Evolutionary conservation across 2,797 vertebrate genomes (phyloP).

Genomic region (Peromyscus eremicus): DNA sequence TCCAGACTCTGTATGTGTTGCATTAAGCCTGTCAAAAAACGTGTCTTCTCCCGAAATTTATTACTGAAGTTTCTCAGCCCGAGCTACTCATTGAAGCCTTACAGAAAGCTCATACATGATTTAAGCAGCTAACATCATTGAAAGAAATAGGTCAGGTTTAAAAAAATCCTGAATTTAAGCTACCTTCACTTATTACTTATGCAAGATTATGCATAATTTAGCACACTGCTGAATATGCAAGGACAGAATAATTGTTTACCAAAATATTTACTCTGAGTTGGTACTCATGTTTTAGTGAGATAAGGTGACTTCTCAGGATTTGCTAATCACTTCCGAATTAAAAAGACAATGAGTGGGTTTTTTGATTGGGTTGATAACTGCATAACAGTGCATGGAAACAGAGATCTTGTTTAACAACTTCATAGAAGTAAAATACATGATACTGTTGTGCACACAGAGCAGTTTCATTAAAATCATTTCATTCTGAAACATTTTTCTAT

Average conservation of each 20-base stretch:
- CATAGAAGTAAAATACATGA: slow-evolving; percentile 85
- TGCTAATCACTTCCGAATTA: slow-evolving; percentile 92
- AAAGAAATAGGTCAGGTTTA: slow-evolving; percentile 94
- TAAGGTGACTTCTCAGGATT: slow-evolving; percentile 91
- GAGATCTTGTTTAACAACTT: slow-evolving; percentile 93
- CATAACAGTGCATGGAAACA: slow-evolving; percentile 92
- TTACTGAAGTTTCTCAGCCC: slow-evolving; percentile 92
- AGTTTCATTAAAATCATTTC: slow-evolving; percentile 75
- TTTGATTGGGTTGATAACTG: slow-evolving; percentile 94
- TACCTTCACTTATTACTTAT: slow-evolving; percentile 94
- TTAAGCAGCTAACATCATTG: slow-evolving; percentile 93
- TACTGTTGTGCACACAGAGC: slow-evolving; percentile 57
- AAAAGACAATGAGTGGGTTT: slow-evolving; percentile 89
- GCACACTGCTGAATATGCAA: slow-evolving; percentile 93
- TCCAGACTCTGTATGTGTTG: slow-evolving; percentile 91
- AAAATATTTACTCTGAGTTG: slow-evolving; percentile 93
- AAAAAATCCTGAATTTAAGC: slow-evolving; percentile 90
- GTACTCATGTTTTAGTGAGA: slow-evolving; percentile 92
- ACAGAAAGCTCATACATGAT: slow-evolving; percentile 93
- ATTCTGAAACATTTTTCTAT: slow-evolving; percentile 76
- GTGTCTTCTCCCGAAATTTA: slow-evolving; percentile 92
- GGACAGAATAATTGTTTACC: slow-evolving; percentile 93
- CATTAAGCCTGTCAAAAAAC: slow-evolving; percentile 93
- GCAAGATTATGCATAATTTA: slow-evolving; percentile 95
- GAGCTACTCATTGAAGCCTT: slow-evolving; percentile 93